Base-by-base conservation (phyloP, 2,797 vertebrate species). In the Bradypus variegatus region DNA sequence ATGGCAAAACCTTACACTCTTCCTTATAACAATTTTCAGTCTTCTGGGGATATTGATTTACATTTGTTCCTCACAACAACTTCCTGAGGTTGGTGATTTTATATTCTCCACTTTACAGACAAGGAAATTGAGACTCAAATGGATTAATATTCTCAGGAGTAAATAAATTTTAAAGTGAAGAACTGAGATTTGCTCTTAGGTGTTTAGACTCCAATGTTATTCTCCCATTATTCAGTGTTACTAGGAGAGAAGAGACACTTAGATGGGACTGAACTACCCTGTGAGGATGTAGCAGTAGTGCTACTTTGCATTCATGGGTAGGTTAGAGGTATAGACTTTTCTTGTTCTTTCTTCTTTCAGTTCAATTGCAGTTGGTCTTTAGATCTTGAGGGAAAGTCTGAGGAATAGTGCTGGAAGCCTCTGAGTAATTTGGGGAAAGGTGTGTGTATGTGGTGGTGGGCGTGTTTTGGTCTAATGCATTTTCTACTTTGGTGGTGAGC, bases 401-500 rank as follows among this genome's bases (percentile, higher is more conserved):
- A 94, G 64, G 83, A 89, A 58, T 6, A 15, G 12, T 91, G n/a
- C 9, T 80, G 50, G 16, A 79, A 89, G 50, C 55, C 93, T 95
- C 19, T 82, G 73, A 55, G 69, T 86, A 55, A 72, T 91, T 94
- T 95, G 41, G 93, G 91, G 92, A 78, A 73, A 60, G 62, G 19
- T 84, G 73, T 80, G n/a, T 36, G 19, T 70, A 6, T 60, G 36
- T 69, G 48, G 33, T 38, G 3, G 6, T 31, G 7, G 65, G 19
- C 21, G 19, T 64, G 94, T 76, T 96, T 8, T 79, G 95, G 69
- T 93, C 58, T 90, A 60, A 77, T 2, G 25, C 41, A 69, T 94
- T 90, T 95, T 94, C 90, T 94, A 2, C 94, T 95, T 90, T 90
- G 80, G 79, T 83, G 55, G 72, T 95, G 93, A 89, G 91, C 77